These are phyloP conservation scores for Eupithecia tripunctaria DNA, from an alignment of 2,888 invertebrate species.

Conservation along the genomic window DNA sequence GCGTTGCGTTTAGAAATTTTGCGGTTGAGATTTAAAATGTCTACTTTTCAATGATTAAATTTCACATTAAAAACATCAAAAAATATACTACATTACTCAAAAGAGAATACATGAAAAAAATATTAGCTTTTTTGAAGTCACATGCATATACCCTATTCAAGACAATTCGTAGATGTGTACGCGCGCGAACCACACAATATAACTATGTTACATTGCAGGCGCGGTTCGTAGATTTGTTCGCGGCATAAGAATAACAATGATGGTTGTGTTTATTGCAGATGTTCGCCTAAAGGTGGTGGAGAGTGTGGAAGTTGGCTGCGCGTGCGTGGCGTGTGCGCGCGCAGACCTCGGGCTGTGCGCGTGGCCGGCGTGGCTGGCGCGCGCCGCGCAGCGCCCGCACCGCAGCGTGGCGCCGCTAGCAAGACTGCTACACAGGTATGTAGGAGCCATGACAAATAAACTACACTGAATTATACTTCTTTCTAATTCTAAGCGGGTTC, in stretches of 20 bases:
- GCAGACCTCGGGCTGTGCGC: slow-evolving; percentile 71
- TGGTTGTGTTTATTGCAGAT: slow-evolving; percentile 53
- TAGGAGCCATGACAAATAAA: background rate
- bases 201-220: no score
- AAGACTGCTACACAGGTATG: slow-evolving; percentile 65
- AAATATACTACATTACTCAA: no score
- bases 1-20: no score
- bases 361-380: slow-evolving; percentile 71
- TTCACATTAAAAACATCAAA: no score
- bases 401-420: slow-evolving; percentile 67
- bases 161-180: no score
- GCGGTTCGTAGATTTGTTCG: background rate
- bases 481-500: background rate
- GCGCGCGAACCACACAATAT: no score
- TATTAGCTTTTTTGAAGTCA: no score
- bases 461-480: background rate
- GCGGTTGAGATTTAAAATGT: no score
- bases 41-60: no score
- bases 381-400: slow-evolving; percentile 50
- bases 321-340: slow-evolving; percentile 77
- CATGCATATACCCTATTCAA: no score
- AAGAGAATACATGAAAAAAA: no score
- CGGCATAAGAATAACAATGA: background rate
- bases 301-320: slow-evolving; percentile 73
- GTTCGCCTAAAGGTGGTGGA: slow-evolving; percentile 74